A percentile compares a stretch with the other conserved stretches of the same genome.
Conservation (phyloP, 2,113 vertebrate genomes). For the Limnothrissa miodon region DNA sequence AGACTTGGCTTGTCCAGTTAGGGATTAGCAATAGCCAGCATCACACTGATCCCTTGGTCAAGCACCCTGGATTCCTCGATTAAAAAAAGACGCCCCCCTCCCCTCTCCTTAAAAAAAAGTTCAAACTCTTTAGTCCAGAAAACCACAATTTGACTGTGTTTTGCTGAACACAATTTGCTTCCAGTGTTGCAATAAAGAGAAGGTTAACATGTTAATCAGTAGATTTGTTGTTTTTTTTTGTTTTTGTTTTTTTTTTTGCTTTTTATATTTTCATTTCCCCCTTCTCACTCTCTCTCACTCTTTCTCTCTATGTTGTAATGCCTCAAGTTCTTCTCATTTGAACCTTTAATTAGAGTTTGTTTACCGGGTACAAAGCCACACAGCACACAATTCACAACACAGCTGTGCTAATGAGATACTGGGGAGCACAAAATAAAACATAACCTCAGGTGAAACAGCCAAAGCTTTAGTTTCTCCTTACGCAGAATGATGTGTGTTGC, state of each 20-base stretch:
- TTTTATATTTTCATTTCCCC: neutral
- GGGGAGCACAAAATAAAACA: slow-evolving; percentile 14
- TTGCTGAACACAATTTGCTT: neutral
- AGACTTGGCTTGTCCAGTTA: slow-evolving; percentile 11
- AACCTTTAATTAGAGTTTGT: slow-evolving; percentile 9
- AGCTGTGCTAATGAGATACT: slow-evolving; percentile 14
- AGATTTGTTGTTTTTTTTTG: neutral
- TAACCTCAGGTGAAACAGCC: neutral
- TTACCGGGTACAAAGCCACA: slow-evolving; percentile 13
- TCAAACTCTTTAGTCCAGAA: neutral
- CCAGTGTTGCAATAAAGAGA: neutral
- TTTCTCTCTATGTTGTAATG: neutral
- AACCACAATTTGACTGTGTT: neutral
- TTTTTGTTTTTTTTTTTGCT: neutral
- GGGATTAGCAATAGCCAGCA: slow-evolving; percentile 29
- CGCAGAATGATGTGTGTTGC: neutral
- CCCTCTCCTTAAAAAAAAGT: too few relatives aligned
- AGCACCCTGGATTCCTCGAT: neutral
- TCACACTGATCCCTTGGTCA: slow-evolving; percentile 18
- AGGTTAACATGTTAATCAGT: slow-evolving; percentile 1
- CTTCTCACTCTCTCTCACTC: neutral
- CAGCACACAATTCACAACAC: neutral
- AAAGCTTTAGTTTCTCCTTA: neutral
- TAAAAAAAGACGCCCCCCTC: too few relatives aligned
- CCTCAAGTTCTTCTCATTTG: slow-evolving; percentile 10